Evolutionary conservation across 2,797 vertebrate species (phyloP).

Genomic region (Phaenicophaeus curvirostris): DNA sequence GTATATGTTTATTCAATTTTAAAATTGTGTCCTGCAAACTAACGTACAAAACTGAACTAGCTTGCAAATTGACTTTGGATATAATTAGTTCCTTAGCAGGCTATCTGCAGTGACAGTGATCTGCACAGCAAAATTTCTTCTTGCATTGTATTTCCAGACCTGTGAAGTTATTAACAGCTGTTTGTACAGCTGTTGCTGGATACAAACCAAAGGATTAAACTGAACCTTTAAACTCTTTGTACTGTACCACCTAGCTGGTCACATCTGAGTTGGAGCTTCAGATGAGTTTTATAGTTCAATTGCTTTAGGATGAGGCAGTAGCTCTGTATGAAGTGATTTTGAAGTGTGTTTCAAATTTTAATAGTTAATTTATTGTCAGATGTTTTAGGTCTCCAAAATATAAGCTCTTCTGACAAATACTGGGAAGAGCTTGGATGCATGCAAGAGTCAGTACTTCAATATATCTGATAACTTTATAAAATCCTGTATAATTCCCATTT

Average conservation of each 20-base stretch:
- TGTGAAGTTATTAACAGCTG: background rate
- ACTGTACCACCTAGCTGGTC: background rate
- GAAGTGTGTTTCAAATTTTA: background rate
- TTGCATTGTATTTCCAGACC: background rate
- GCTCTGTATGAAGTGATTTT: background rate
- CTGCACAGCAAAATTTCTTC: background rate
- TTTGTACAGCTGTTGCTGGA: background rate
- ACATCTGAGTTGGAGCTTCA: background rate
- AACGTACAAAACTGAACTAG: background rate
- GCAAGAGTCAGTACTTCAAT: background rate
- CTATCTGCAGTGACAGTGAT: background rate
- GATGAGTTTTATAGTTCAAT: background rate
- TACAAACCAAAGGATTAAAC: background rate
- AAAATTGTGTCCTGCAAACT: background rate
- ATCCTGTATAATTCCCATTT: background rate
- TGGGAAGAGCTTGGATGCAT: background rate
- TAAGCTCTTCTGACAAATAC: background rate
- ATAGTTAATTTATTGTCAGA: background rate
- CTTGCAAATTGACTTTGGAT: background rate
- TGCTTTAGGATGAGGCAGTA: background rate
- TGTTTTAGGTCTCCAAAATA: background rate
- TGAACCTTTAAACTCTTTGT: background rate
- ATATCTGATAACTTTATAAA: background rate
- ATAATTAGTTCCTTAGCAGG: conserved; percentile 2
- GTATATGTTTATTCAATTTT: background rate